phyloP scores from a whole-genome alignment of 2,113 vertebrate genomes.

The Syngnathoides biaculeatus region DNA sequence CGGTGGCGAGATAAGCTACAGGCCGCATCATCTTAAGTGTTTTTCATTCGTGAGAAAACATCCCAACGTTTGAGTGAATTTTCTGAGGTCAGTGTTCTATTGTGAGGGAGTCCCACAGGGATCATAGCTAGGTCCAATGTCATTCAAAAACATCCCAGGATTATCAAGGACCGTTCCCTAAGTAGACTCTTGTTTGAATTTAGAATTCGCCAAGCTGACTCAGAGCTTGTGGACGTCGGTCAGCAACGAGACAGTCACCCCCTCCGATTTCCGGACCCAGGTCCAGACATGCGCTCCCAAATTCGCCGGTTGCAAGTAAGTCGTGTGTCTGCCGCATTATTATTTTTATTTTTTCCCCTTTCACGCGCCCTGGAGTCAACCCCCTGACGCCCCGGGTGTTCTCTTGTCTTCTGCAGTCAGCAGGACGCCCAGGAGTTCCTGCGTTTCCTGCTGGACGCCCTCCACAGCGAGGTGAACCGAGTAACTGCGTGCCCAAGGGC shows the following conservation, averaged over 20 bases:
- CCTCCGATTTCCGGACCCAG: slow-evolving; percentile 91
- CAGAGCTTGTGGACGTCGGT: slow-evolving; percentile 87
- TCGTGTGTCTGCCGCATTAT: neutral
- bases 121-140: neutral
- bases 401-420: slow-evolving; percentile 73
- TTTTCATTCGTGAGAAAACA: too few relatives aligned
- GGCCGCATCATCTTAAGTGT: too few relatives aligned
- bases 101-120: neutral
- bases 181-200: neutral
- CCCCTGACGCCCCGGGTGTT: neutral
- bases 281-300: slow-evolving; percentile 91
- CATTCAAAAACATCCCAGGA: neutral
- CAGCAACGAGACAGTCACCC: slow-evolving; percentile 85
- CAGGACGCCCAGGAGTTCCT: slow-evolving; percentile 97
- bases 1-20: neutral
- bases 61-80: neutral
- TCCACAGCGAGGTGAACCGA: slow-evolving; percentile 92
- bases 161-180: neutral
- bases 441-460: slow-evolving; percentile 87
- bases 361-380: neutral
- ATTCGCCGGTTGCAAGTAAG: slow-evolving; percentile 94
- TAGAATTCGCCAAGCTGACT: slow-evolving; percentile 91
- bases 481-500: slow-evolving; percentile 74
- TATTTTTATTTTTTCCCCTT: neutral
- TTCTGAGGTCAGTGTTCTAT: neutral